Conservation (phyloP, 2,888 invertebrate genomes). For the Cordilura impudica region DNA sequence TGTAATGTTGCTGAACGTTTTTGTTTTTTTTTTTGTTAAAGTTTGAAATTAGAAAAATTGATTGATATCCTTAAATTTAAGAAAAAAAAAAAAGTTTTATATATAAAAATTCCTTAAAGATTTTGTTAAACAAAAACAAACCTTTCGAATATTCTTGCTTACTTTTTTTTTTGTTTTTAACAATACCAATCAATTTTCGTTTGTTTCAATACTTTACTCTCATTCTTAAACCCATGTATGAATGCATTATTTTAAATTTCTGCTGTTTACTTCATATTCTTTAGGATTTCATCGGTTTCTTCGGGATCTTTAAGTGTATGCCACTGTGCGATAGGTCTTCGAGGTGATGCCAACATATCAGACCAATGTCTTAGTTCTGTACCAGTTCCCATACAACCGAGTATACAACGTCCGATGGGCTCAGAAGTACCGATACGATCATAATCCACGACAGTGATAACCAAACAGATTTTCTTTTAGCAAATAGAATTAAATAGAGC, state of each 20-base stretch:
- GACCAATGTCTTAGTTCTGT: conserved; percentile 99
- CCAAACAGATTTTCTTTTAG: conserved; percentile 96
- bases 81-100: conserved; percentile 30
- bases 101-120: not conserved
- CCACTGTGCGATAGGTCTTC: conserved; percentile 99
- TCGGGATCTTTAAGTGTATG: conserved; percentile 99
- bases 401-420: conserved; percentile 97
- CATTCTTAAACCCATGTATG: conserved; percentile 10
- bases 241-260: conserved; percentile 33
- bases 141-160: conserved; percentile 28
- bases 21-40: not conserved
- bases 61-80: conserved; percentile 50
- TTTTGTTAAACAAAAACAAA: conserved; percentile 11
- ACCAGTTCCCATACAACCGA: conserved; percentile 98
- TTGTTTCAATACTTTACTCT: not conserved
- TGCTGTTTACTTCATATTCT: conserved; percentile 75
- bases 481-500: conserved; percentile 46
- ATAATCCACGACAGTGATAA: conserved; percentile 99
- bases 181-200: conserved; percentile 53
- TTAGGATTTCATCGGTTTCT: conserved; percentile 81
- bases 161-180: conserved; percentile 26
- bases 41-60: conserved; percentile 33
- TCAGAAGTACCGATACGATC: conserved; percentile 99
- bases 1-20: conserved; percentile 36
- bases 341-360: conserved; percentile 99